These are phyloP conservation scores for Melanotaenia pygmaea DNA, from an alignment of 2,797 vertebrate species.

Conservation along the genomic window DNA sequence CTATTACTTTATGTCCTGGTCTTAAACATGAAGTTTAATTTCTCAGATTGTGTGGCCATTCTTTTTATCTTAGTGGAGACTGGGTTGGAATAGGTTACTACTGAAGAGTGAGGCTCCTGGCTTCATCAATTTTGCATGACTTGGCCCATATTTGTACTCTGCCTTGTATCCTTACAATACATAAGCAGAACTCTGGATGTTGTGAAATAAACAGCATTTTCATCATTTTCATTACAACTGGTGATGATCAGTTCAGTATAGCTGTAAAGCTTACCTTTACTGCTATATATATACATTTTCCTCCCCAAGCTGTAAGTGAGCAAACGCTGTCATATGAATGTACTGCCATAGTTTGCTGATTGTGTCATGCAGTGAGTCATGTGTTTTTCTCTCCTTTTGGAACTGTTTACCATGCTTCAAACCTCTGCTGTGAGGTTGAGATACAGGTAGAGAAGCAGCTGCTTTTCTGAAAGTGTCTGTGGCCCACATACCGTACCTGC, in stretches of 20 bases:
- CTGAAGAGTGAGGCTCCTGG: slow-evolving; percentile 30
- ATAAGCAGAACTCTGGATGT: slow-evolving; percentile 25
- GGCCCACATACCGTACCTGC: background rate
- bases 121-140: slow-evolving; percentile 65
- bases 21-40: background rate
- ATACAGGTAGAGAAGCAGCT: slow-evolving; percentile 31
- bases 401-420: slow-evolving; percentile 17
- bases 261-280: slow-evolving; percentile 1
- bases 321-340: slow-evolving; percentile 43
- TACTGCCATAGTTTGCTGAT: slow-evolving; percentile 50
- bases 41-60: background rate
- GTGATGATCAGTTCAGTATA: background rate
- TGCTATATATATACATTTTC: background rate
- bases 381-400: slow-evolving; percentile 36
- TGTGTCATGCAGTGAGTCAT: slow-evolving; percentile 58
- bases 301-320: slow-evolving; percentile 36
- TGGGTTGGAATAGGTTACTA: slow-evolving; percentile 7
- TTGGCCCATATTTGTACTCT: slow-evolving; percentile 59
- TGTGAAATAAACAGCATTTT: slow-evolving; percentile 17
- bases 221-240: slow-evolving; percentile 1
- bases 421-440: slow-evolving; percentile 11
- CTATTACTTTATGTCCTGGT: background rate
- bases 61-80: slow-evolving; percentile 12
- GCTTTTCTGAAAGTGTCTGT: background rate
- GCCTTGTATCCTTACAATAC: slow-evolving; percentile 16